Base-by-base conservation (phyloP, 2,797 vertebrate genomes). In the Knipowitschia caucasica region DNA sequence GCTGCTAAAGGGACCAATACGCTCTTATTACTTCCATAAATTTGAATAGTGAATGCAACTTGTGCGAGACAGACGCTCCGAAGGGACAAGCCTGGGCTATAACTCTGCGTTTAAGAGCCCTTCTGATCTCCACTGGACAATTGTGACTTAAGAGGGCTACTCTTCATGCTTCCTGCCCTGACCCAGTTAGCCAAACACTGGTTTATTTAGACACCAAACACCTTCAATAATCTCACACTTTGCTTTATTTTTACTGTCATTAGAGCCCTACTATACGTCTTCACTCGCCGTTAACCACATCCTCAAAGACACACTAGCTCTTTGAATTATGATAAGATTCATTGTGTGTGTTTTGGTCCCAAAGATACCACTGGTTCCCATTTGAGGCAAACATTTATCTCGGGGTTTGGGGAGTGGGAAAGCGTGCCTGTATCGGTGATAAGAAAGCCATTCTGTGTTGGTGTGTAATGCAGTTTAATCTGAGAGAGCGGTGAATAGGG, bases 161-260 rank as follows among this genome's bases (percentile, higher is more conserved):
- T 68, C 56, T 63, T 80, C 38, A 60, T 50, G 58, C 61, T 56
- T 62, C 43, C 62, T 71, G 66, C 59, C 50, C 69, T 80, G 80
- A 82, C 82, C 81, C 72, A 75, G 66, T 81, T 69, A 68, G 44
- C 53, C 68, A 84, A 84, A 80, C 78, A 80, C 43, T 3, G 56
- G 60, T 74, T 75, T 78, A 76, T 84, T 88, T 82, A 61, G 63
- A 80, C 33, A 69, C 50, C 62, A 81, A 85, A 86, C 67, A 78
- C 45, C 11, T 53, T 15, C 60, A 54, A 52, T 62, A 1, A 72
- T 53, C 52, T 61, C 12, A 45, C 1, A 1, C 35, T 18, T 23
- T 30, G 31, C 54, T 65, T 14, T 67, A 59, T 69, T 77, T 69
- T 71, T 36, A 34, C 50, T 52, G 39, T 63, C 62, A 64, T 75